phyloP scores from a whole-genome alignment of 2,797 vertebrate genomes.

The Leptatherina wallacei region DNA sequence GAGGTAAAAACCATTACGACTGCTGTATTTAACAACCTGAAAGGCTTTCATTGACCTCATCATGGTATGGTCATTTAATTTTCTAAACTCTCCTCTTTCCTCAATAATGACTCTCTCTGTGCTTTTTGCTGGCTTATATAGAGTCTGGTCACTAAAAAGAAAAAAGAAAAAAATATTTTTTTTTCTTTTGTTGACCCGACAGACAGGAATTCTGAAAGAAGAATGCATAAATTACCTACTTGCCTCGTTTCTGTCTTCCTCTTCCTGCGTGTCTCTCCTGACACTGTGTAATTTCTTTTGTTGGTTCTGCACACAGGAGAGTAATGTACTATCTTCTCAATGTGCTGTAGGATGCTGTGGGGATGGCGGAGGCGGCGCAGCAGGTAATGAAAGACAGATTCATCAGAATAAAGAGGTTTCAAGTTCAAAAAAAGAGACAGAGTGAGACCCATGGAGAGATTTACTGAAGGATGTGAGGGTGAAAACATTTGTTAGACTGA shows the following conservation, averaged over 20 bases:
- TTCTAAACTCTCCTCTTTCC: neutral
- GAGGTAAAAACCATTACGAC: neutral
- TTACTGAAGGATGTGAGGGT: neutral
- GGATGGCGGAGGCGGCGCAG: neutral
- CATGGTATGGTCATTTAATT: neutral
- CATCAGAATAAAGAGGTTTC: conserved; percentile 31
- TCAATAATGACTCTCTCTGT: neutral
- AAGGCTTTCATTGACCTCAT: neutral
- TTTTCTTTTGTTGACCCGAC: conserved; percentile 19
- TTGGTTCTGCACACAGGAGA: conserved; percentile 19
- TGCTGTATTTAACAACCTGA: neutral
- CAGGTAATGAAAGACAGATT: conserved; percentile 52
- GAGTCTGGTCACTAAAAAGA: neutral
- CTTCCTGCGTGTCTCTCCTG: conserved; percentile 13
- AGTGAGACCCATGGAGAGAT: conserved; percentile 11
- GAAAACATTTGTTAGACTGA: conserved; percentile 5
- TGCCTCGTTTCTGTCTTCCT: conserved; percentile 7
- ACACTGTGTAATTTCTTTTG: conserved; percentile 23
- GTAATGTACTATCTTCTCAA: neutral
- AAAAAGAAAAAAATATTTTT: neutral
- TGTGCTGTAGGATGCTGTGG: neutral
- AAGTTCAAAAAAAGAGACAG: conserved; percentile 22
- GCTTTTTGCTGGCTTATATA: neutral
- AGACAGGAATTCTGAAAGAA: conserved; percentile 29
- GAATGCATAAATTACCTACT: conserved; percentile 16